A percentile compares a stretch with the other conserved stretches of the same genome.
These are phyloP conservation scores for Lacerta agilis DNA, from an alignment of 2,797 vertebrate species.

Conservation along the genomic window DNA sequence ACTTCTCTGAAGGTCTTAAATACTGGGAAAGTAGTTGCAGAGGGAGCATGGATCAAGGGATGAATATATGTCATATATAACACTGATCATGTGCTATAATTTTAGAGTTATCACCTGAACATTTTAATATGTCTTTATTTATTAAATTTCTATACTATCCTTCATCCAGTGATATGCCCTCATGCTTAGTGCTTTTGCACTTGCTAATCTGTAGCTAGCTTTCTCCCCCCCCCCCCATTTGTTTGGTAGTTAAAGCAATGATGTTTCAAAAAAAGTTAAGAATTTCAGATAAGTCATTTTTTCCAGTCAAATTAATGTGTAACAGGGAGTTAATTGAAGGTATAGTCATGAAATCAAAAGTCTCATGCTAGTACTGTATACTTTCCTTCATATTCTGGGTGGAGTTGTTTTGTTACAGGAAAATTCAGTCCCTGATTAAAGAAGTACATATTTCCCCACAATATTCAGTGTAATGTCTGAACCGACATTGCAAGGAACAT, in stretches of 20 bases:
- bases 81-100: background rate
- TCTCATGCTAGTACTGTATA: background rate
- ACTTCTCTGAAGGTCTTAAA: conserved; percentile 26
- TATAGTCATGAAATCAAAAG: background rate
- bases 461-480: background rate
- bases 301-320: background rate
- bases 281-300: background rate
- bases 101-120: background rate
- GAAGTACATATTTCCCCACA: background rate
- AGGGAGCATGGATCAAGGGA: too few species aligned
- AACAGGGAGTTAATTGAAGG: background rate
- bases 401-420: background rate
- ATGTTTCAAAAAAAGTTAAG: background rate
- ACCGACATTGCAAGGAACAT: background rate
- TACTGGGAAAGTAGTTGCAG: background rate
- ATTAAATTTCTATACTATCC: too few species aligned
- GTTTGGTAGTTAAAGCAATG: background rate
- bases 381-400: background rate
- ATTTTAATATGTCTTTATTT: too few species aligned
- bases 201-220: conserved; percentile 1
- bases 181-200: background rate
- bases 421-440: background rate
- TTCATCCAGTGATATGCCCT: background rate
- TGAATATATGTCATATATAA: background rate
- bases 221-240: background rate